Percentiles rank a stretch among this genome's conserved stretches.
phyloP scores from a whole-genome alignment of 2,113 vertebrate genomes.

The Hippocampus abdominalis region DNA sequence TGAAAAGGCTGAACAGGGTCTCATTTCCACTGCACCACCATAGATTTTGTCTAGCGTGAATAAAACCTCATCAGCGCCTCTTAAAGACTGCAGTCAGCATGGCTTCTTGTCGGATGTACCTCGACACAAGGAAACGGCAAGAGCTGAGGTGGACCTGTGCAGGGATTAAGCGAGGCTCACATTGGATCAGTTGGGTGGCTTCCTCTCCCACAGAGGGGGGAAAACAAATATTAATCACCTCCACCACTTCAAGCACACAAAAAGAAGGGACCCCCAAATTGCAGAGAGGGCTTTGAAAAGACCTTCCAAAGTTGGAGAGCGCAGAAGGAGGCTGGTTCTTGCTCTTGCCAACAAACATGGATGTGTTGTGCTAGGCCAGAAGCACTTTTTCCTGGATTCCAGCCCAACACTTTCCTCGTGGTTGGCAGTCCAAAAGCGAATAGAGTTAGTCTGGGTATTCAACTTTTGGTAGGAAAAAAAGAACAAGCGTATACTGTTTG shows the following conservation, averaged over 20 bases:
- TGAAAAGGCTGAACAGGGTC: background rate
- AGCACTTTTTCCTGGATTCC: conserved; percentile 1
- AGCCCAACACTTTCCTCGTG: background rate
- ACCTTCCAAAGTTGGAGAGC: conserved; percentile 2
- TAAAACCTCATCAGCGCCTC: conserved; percentile 24
- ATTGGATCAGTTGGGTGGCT: conserved; percentile 66
- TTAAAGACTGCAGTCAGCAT: conserved; percentile 24
- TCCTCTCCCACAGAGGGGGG: conserved; percentile 67
- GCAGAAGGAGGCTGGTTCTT: background rate
- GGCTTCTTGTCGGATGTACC: conserved; percentile 4
- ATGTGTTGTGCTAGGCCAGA: background rate
- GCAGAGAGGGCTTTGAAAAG: conserved; percentile 25
- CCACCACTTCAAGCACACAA: conserved; percentile 67
- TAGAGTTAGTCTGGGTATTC: background rate
- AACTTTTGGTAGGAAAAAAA: background rate
- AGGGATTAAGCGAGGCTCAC: conserved; percentile 66
- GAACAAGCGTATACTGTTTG: background rate
- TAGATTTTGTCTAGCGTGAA: background rate
- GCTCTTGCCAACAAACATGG: background rate
- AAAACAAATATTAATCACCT: conserved; percentile 79
- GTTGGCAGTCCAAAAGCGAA: background rate
- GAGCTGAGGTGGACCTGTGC: conserved; percentile 20
- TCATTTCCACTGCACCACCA: background rate
- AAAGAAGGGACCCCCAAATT: conserved; percentile 28
- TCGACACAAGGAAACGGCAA: conserved; percentile 33